These are phyloP conservation scores for Xylocampa areola DNA, from an alignment of 2,888 invertebrate genomes.

Conservation along the genomic window DNA sequence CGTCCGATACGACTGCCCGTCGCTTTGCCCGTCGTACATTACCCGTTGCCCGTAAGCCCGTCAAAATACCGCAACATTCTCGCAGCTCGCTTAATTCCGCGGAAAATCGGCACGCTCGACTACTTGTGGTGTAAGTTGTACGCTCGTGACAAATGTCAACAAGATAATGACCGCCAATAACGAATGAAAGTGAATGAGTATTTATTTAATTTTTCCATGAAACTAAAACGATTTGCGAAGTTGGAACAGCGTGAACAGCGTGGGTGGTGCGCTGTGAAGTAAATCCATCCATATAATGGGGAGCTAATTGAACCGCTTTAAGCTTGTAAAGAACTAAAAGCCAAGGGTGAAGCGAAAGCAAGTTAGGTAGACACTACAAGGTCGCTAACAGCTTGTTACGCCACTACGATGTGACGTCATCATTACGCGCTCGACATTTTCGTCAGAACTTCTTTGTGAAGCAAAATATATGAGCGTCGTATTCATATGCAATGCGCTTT, in stretches of 20 bases:
- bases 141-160: constrained; percentile 52
- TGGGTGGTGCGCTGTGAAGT: constrained; percentile 22
- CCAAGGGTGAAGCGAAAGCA: constrained; percentile 36
- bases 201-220: constrained; percentile 38
- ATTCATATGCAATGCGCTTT: constrained; percentile 17
- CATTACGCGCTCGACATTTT: constrained; percentile 45
- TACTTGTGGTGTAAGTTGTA: constrained; percentile 37
- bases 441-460: constrained; percentile 31
- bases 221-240: constrained; percentile 29
- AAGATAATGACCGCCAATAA: constrained; percentile 58
- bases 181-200: constrained; percentile 52
- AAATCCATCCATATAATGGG: constrained; percentile 31
- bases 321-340: constrained; percentile 44
- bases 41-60: constrained; percentile 41
- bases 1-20: constrained; percentile 27
- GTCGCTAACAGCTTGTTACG: constrained; percentile 53
- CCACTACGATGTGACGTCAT: constrained; percentile 49
- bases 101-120: constrained; percentile 45
- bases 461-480: constrained; percentile 18
- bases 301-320: constrained; percentile 43
- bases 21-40: constrained; percentile 37
- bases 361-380: constrained; percentile 41
- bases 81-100: constrained; percentile 42
- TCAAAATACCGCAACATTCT: constrained; percentile 59
- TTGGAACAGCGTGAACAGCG: constrained; percentile 23